Base-by-base conservation (phyloP, 2,797 vertebrate species). In the Channa striata region DNA sequence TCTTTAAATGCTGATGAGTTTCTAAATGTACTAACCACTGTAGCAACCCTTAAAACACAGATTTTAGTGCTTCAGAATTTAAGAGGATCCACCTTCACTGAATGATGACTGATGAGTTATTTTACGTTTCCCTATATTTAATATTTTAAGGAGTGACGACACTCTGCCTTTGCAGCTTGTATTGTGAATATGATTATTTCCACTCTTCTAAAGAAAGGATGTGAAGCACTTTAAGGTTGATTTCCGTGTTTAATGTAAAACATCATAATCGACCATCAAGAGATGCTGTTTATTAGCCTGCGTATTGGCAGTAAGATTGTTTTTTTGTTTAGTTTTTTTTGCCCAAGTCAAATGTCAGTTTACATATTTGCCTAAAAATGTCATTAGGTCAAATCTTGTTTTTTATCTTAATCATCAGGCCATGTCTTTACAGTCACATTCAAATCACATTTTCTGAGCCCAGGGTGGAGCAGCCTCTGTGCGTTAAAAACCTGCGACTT, bases 1-100 rank as follows among this genome's bases (percentile, higher is more conserved):
- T n/a, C 1, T 30, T 63, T 23, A 72, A 19, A 78, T 6, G 8
- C 34, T 59, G 47, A 51, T 52, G 17, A 37, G 66, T 25, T 34
- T 46, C 6, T 2, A 62, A 58, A 77, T 54, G 11, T 61, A 1
- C 30, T 11, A 17, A 67, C 40, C 20, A 44, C 48, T 67, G 53
- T 19, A 12, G 42, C 40, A 30, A 21, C 9, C 12, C n/a, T 17
- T 12, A 19, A 23, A 19, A 8, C 1, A 40, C 2, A 13, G 40
- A 43, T 43, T 44, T 49, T 7, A 63, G 5, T 33, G 51, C 30
- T 13, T 49, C n/a, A 51, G 13, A 36, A 12, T 57, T 68, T 51
- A 49, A 43, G n/a, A 46, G 10, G n/a, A 57, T 14, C 6, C 16
- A 16, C 3, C 3, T 39, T 43, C n/a, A 69, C 20, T 52, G 8